Evolutionary conservation across 2,113 vertebrate genomes (phyloP), one percentile per base, ranked within the genome.

Genomic region (Pachypanchax playfairii): DNA sequence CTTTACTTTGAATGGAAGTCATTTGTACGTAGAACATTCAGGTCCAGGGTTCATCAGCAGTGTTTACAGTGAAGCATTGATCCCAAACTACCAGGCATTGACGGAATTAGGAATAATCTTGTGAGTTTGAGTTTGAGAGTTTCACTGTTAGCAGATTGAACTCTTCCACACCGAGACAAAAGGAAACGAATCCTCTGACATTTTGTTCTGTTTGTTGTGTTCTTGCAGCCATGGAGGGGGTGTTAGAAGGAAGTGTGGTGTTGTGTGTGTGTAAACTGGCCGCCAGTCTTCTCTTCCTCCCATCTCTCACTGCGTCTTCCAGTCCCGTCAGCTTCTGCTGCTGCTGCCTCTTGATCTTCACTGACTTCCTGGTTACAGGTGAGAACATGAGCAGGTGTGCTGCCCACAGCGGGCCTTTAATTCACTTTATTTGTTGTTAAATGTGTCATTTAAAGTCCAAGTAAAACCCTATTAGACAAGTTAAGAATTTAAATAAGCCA

Each of bases 351-450:
- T 71, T 93, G 42, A 15, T 93, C 44, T 89, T 93, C 79, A 93
- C 92, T 0, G 93, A 94, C 79, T 65, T 92, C 62, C 49, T 85
- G 14, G 73, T 91, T 60, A 77, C 93, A 83, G 85, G 92, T 94
- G 75, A 82, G 62, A 24, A 22, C 14, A 15, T 0, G 12, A 36
- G 5, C n/a, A 46, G 56, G 56, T 48, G 63, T 4, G 0, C 21
- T 43, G 21, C 4, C 54, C 48, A 29, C 20, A 20, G 1, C 43
- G 29, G n/a, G 22, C 22, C 35, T 58, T 5, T 33, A 35, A 33
- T 31, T 42, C 35, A 46, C 2, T 5, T 10, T 17, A 35, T 25
- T 31, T 17, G 4, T 21, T 1, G 25, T 11, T 14, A 15, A 4
- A 10, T 25, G 6, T 8, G 4, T 18, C 8, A 5, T 4, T 22